phyloP scores from a whole-genome alignment of 2,888 invertebrate species.

The Amphipoea oculea region DNA sequence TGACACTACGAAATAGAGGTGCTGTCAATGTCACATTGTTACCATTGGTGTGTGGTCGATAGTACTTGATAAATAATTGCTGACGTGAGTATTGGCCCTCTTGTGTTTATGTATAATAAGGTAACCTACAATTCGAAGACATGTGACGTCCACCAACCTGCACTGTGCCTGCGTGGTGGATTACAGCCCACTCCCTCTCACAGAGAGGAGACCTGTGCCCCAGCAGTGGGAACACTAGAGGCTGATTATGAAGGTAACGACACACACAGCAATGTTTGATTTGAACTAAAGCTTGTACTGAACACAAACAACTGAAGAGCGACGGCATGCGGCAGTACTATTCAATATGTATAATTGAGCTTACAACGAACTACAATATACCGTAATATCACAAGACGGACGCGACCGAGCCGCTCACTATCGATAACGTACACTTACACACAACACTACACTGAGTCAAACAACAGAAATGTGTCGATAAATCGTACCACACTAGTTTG shows the following conservation, averaged over 20 bases:
- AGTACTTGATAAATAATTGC: neutral
- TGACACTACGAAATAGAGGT: neutral
- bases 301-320: neutral
- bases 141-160: no score
- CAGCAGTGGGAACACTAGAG: neutral
- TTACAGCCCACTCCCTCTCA: neutral
- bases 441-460: neutral
- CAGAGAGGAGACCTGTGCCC: neutral
- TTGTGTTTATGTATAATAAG: neutral
- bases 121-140: neutral
- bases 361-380: conserved; percentile 3
- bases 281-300: neutral
- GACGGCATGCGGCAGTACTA: neutral
- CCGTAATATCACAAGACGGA: conserved; percentile 41
- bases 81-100: neutral
- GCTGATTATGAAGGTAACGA: neutral
- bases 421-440: conserved; percentile 6
- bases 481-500: conserved; percentile 13
- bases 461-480: neutral
- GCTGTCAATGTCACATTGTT: neutral
- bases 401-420: conserved; percentile 22
- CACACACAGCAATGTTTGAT: neutral
- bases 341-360: neutral
- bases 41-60: neutral
- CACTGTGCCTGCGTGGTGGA: neutral